These are phyloP conservation scores for Pseudomyrmex sp. DNA, from an alignment of 1,140 invertebrate species.

Conservation along the genomic window DNA sequence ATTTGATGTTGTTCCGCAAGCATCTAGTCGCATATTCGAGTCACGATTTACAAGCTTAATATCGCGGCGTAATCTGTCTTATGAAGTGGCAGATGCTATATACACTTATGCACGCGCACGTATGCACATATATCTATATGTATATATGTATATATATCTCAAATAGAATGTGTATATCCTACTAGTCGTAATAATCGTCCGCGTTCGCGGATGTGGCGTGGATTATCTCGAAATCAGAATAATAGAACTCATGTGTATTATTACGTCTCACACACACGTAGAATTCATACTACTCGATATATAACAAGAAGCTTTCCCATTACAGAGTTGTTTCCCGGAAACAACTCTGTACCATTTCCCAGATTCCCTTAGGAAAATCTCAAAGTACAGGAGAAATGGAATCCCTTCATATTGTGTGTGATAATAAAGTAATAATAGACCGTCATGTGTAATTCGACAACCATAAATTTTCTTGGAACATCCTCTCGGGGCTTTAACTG, in stretches of 20 bases:
- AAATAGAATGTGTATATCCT: not conserved
- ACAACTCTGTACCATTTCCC: not conserved
- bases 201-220: not conserved
- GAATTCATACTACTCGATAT: conserved; percentile 11
- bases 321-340: not conserved
- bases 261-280: not conserved
- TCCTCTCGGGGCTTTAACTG: not conserved
- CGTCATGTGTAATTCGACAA: no score
- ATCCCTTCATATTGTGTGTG: not conserved
- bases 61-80: conserved; percentile 51
- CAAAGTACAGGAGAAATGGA: not conserved
- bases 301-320: not conserved
- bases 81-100: conserved; percentile 39
- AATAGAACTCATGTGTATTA: conserved; percentile 29
- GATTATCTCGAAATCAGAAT: conserved; percentile 40
- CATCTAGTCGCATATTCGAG: conserved; percentile 37
- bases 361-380: not conserved
- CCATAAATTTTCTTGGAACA: not conserved
- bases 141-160: not conserved
- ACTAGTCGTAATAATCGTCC: conserved; percentile 39
- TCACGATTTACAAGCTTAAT: conserved; percentile 58
- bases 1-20: conserved; percentile 21
- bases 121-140: not conserved
- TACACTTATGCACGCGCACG: not conserved
- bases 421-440: no score